Percentiles rank a stretch among this genome's conserved stretches.
phyloP scores from a whole-genome alignment of 2,113 vertebrate species.

The Raphicerus campestris region DNA sequence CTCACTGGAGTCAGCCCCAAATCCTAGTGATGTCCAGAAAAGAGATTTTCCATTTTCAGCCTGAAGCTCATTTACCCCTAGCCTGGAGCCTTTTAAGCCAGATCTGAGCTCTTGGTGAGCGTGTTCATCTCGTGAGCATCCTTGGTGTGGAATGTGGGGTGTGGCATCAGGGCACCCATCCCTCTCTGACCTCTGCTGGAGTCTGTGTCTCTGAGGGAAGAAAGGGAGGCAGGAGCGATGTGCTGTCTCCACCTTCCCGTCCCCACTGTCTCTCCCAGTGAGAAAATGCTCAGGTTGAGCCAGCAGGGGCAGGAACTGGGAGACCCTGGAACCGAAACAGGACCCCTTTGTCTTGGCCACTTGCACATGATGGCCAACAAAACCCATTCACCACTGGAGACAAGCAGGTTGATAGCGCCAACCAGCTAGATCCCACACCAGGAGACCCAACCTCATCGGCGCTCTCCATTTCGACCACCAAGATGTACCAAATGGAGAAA shows the following conservation, averaged over 20 bases:
- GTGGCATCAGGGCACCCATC: background rate
- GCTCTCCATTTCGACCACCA: background rate
- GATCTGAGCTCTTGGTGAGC: background rate
- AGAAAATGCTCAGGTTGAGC: background rate
- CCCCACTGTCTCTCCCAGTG: background rate
- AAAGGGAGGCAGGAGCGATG: background rate
- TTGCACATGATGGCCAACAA: background rate
- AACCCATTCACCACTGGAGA: background rate
- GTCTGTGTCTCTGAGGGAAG: background rate
- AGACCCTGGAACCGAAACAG: background rate
- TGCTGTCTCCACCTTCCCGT: background rate
- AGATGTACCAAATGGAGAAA: background rate
- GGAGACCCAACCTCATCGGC: rapidly evolving
- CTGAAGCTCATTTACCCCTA: too few species aligned
- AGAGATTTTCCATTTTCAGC: background rate
- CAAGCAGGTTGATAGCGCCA: background rate
- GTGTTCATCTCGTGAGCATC: background rate
- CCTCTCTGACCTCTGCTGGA: background rate
- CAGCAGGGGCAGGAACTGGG: background rate
- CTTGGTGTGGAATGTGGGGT: background rate
- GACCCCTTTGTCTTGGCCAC: background rate
- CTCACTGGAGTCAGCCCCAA: background rate
- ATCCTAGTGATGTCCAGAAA: background rate
- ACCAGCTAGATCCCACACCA: background rate
- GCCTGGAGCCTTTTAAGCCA: background rate